phyloP scores from a whole-genome alignment of 2,888 invertebrate genomes.

The Agrenia bidenticulata region DNA sequence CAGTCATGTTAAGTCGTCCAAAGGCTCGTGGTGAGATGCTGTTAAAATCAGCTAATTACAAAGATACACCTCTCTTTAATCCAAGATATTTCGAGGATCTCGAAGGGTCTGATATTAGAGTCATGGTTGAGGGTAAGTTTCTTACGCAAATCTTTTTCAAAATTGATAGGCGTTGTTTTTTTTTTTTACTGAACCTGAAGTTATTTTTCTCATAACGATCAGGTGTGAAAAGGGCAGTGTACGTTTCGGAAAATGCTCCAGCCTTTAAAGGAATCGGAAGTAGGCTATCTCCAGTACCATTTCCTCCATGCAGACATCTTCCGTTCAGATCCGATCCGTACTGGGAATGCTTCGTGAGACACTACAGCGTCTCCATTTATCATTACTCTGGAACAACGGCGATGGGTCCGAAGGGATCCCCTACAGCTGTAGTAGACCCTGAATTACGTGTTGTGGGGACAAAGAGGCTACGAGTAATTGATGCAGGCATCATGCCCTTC shows the following conservation, averaged over 20 bases:
- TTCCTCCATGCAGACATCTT: conserved; percentile 28
- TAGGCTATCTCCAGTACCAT: conserved; percentile 28
- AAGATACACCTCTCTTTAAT: conserved; percentile 44
- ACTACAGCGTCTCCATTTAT: conserved; percentile 22
- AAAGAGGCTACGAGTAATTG: conserved; percentile 25
- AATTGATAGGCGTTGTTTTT: too few relatives aligned
- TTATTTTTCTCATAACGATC: too few relatives aligned
- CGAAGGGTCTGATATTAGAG: conserved; percentile 41
- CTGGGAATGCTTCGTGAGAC: conserved; percentile 35
- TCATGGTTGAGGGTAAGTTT: conserved; percentile 43
- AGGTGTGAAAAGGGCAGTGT: conserved; percentile 20
- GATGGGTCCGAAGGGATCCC: conserved; percentile 7
- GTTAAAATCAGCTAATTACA: conserved; percentile 39
- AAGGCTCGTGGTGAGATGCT: conserved; percentile 30
- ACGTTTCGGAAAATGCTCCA: conserved; percentile 40
- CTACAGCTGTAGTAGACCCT: conserved; percentile 8
- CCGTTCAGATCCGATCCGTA: conserved; percentile 33
- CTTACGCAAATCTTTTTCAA: too few relatives aligned
- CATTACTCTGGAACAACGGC: conserved; percentile 23
- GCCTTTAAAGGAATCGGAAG: conserved; percentile 24
- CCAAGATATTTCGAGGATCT: conserved; percentile 39
- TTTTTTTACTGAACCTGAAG: too few relatives aligned
- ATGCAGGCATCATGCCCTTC: conserved; percentile 35
- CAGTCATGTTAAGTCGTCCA: conserved; percentile 24
- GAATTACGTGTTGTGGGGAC: conserved; percentile 19